These are phyloP conservation scores for Calyptommatus sinebrachiatus DNA, from an alignment of 2,113 vertebrate genomes.

Conservation along the genomic window DNA sequence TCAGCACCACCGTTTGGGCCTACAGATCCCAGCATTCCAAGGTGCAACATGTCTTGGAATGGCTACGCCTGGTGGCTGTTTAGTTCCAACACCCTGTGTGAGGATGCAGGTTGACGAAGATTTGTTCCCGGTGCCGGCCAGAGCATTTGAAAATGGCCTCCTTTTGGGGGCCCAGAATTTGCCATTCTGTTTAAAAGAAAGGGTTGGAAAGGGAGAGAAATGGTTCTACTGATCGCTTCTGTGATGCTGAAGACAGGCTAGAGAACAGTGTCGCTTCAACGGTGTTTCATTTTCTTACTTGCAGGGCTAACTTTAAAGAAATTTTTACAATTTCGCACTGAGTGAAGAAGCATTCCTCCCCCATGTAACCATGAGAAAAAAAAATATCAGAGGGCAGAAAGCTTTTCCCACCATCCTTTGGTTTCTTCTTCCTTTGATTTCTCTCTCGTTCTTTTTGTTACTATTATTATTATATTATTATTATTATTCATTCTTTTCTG, in stretches of 20 bases:
- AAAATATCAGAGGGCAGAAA: slow-evolving; percentile 75
- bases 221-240: slow-evolving; percentile 66
- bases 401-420: slow-evolving; percentile 88
- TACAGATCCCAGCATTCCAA: background rate
- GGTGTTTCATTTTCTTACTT: slow-evolving; percentile 98
- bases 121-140: too few relatives aligned
- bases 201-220: background rate
- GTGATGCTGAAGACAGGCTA: slow-evolving; percentile 82
- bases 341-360: slow-evolving; percentile 93
- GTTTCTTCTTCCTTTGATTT: slow-evolving; percentile 57
- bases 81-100: too few relatives aligned
- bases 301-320: slow-evolving; percentile 98
- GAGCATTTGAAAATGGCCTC: too few relatives aligned
- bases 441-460: background rate
- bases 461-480: too few relatives aligned
- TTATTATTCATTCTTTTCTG: background rate
- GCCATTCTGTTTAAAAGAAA: background rate
- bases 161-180: background rate
- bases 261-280: slow-evolving; percentile 85
- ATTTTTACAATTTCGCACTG: slow-evolving; percentile 95
- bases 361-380: slow-evolving; percentile 91
- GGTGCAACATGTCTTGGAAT: too few relatives aligned
- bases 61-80: background rate
- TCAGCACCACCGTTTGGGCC: background rate
- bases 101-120: too few relatives aligned